Conservation (phyloP, 2,797 vertebrate species). For the Anisognathus igniventris region DNA sequence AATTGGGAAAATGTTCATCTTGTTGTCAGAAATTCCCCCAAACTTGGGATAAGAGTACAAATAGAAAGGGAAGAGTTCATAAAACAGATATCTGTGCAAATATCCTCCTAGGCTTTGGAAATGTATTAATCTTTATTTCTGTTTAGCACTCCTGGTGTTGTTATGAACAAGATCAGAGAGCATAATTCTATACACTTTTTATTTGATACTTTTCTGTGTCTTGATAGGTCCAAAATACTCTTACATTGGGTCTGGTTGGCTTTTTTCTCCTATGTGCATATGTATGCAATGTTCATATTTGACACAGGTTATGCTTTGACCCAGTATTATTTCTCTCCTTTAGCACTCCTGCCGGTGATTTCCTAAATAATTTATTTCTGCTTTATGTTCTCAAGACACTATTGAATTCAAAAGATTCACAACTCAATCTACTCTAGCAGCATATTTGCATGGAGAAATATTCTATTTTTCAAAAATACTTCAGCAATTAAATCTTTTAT, state of each 20-base stretch:
- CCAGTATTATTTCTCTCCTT: background rate
- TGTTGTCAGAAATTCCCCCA: background rate
- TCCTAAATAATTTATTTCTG: background rate
- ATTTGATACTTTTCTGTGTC: background rate
- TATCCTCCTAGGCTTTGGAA: background rate
- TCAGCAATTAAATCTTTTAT: background rate
- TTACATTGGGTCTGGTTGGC: accelerated
- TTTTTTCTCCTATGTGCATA: background rate
- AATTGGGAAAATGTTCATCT: background rate
- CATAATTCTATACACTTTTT: background rate
- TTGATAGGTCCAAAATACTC: background rate
- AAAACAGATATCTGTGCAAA: background rate
- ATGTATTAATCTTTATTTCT: background rate
- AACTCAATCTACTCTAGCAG: background rate
- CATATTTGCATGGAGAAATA: background rate
- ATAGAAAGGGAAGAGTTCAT: background rate
- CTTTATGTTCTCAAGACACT: background rate
- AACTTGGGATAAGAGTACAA: background rate
- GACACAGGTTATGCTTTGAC: background rate
- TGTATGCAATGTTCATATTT: background rate
- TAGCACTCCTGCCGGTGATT: background rate
- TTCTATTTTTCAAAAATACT: background rate
- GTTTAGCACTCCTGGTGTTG: background rate
- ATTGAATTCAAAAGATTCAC: background rate
- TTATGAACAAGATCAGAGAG: background rate